These are phyloP conservation scores for Rhyacophila brunnea DNA, from an alignment of 1,140 invertebrate species.

Conservation along the genomic window DNA sequence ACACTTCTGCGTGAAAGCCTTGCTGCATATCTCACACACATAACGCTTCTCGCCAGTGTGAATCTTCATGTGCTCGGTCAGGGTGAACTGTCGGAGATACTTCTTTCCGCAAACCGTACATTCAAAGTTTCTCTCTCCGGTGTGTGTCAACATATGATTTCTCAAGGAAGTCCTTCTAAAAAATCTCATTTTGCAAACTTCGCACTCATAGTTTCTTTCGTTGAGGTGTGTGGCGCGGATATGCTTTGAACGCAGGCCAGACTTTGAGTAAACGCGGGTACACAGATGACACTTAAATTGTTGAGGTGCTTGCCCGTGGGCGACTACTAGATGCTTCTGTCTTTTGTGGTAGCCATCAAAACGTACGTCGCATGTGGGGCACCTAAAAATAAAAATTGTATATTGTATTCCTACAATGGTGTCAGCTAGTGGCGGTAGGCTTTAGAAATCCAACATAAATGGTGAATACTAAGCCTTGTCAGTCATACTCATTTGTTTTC, in stretches of 20 bases:
- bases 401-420: too few relatives aligned
- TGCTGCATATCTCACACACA: slow-evolving; percentile 53
- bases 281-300: slow-evolving; percentile 47
- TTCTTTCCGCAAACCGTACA: slow-evolving; percentile 59
- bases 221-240: slow-evolving; percentile 46
- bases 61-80: slow-evolving; percentile 69
- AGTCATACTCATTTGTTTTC: too few relatives aligned
- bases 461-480: too few relatives aligned
- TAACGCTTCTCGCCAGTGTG: slow-evolving; percentile 58
- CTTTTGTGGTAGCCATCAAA: slow-evolving; percentile 53
- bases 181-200: slow-evolving; percentile 45
- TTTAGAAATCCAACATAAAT: too few relatives aligned
- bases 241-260: slow-evolving; percentile 46
- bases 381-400: slow-evolving; percentile 22
- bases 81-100: slow-evolving; percentile 67
- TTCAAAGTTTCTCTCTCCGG: slow-evolving; percentile 62
- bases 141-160: slow-evolving; percentile 62
- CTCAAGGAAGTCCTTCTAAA: slow-evolving; percentile 41
- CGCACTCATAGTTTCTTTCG: slow-evolving; percentile 45
- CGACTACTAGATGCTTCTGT: slow-evolving; percentile 47
- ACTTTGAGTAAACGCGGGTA: slow-evolving; percentile 42
- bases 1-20: slow-evolving; percentile 53
- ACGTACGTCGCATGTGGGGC: slow-evolving; percentile 50
- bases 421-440: too few relatives aligned
- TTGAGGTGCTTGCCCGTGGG: slow-evolving; percentile 41